Evolutionary conservation across 2,797 vertebrate species (phyloP).

Genomic region (Simalia tracyae): DNA sequence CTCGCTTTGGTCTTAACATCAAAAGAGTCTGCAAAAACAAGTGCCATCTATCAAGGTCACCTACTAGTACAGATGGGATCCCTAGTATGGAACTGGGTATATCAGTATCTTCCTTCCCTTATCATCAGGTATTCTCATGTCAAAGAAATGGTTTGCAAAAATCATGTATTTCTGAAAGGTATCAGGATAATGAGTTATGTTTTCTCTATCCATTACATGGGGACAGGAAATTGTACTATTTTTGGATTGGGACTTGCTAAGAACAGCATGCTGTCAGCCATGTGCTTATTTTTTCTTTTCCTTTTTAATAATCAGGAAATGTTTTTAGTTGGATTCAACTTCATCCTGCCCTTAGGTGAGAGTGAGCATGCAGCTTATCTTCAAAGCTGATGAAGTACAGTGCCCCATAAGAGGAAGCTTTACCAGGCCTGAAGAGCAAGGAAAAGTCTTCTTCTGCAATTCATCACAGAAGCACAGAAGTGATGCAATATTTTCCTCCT

Average conservation of each 20-base stretch:
- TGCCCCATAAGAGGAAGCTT: background rate
- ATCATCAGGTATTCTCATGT: background rate
- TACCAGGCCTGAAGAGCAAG: conserved; percentile 3
- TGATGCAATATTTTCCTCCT: background rate
- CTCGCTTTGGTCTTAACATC: background rate
- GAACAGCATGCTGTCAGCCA: background rate
- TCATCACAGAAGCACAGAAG: conserved; percentile 7
- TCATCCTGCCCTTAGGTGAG: background rate
- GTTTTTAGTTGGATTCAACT: background rate
- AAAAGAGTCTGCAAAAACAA: background rate
- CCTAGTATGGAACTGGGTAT: background rate
- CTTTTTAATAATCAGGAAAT: conserved; percentile 18
- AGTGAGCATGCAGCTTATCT: conserved; percentile 2
- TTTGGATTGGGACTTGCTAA: background rate
- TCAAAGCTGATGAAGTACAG: background rate
- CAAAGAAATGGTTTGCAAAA: background rate
- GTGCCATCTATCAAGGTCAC: background rate
- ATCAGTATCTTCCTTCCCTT: background rate
- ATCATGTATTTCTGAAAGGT: background rate
- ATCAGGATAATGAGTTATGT: conserved; percentile 12
- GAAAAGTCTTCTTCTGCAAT: conserved; percentile 8
- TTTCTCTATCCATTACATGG: background rate
- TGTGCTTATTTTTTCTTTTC: background rate
- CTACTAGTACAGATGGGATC: background rate
- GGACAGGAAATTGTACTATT: background rate